Base-by-base conservation (phyloP, 1,140 invertebrate genomes). In the Phocides pigmalion region DNA sequence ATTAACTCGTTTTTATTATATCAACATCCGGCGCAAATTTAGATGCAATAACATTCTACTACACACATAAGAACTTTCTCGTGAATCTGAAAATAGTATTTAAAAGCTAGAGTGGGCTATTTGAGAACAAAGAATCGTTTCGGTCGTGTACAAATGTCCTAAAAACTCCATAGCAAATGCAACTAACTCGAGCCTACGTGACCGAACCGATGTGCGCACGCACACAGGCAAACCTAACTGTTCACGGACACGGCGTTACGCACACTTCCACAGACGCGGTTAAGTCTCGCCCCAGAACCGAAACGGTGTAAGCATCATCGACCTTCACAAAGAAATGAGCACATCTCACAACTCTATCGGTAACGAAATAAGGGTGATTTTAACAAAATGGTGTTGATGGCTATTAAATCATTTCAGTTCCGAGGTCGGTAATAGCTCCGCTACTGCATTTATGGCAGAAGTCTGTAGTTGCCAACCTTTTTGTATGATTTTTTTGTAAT, bases 361-460 rank as follows among this genome's bases (percentile, higher is more conserved):
- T 0, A 22, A 6, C 0, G 3, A 2, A 0, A 59, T 78, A 89
- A 72, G 50, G 71, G 70, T n/a, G 9, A 69, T 68, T 76, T 74
- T 72, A 49, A 62, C 53, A 66, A 65, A 56, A 28, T 19, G 35
- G 49, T 58, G 42, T 53, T 22, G 53, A 50, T 62, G 79, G 58
- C 72, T 69, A 46, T 78, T 86, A 66, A n/a, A 56, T n/a, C 74
- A 16, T 51, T 66, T 19, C 50, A 44, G n/a, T 42, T 39, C 32
- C 62, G 62, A 12, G 25, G 12, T n/a, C 41, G 50, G 75, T 76
- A 76, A 79, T 84, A 84, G 81, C 79, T 70, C 76, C 78, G 86
- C 84, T 87, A 84, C 86, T 90, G 87, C 87, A 90, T 90, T 87
- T 89, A 90, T 88, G 85, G 87, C 76, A 81, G 74, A 75, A 74